Percentiles rank a stretch among this genome's conserved stretches.
These are phyloP conservation scores for Entosphenus tridentatus DNA, from an alignment of 2,113 vertebrate genomes.

Conservation along the genomic window DNA sequence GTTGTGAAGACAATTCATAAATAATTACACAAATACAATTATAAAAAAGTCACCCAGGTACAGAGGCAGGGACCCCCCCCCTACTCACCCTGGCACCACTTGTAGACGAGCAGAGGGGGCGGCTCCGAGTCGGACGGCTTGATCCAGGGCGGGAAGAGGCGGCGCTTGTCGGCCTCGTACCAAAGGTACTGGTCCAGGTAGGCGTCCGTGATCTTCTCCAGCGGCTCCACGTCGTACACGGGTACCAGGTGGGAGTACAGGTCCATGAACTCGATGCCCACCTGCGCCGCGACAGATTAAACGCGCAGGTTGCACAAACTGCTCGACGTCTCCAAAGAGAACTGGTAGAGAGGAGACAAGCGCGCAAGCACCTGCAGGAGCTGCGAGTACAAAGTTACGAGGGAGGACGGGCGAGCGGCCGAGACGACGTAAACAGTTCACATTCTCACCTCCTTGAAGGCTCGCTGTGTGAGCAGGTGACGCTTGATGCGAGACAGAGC, in stretches of 20 bases:
- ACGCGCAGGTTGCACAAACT: too few relatives aligned
- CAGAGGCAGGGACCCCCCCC: background rate
- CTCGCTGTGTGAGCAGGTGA: conserved; percentile 92
- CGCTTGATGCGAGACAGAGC: conserved; percentile 94
- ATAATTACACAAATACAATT: background rate
- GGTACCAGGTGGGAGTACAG: conserved; percentile 91
- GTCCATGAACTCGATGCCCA: conserved; percentile 99
- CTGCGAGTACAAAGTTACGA: too few relatives aligned
- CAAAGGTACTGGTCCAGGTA: conserved; percentile 95
- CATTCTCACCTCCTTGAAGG: conserved; percentile 73
- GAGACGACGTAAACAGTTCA: background rate
- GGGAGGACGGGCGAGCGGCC: too few relatives aligned
- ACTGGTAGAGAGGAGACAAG: too few relatives aligned
- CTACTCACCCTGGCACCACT: conserved; percentile 86
- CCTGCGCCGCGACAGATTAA: conserved; percentile 21
- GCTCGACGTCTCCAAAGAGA: too few relatives aligned
- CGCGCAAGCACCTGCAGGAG: too few relatives aligned
- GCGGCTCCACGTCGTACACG: conserved; percentile 82
- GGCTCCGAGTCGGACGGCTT: conserved; percentile 95
- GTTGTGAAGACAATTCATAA: too few relatives aligned
- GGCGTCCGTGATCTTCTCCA: conserved; percentile 96
- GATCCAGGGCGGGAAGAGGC: conserved; percentile 94
- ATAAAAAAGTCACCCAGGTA: background rate
- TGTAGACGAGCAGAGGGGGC: conserved; percentile 80
- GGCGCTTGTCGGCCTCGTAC: conserved; percentile 89